A percentile compares a stretch with the other conserved stretches of the same genome.
These are phyloP conservation scores for Furcifer pardalis DNA, from an alignment of 2,797 vertebrate genomes.

Conservation along the genomic window DNA sequence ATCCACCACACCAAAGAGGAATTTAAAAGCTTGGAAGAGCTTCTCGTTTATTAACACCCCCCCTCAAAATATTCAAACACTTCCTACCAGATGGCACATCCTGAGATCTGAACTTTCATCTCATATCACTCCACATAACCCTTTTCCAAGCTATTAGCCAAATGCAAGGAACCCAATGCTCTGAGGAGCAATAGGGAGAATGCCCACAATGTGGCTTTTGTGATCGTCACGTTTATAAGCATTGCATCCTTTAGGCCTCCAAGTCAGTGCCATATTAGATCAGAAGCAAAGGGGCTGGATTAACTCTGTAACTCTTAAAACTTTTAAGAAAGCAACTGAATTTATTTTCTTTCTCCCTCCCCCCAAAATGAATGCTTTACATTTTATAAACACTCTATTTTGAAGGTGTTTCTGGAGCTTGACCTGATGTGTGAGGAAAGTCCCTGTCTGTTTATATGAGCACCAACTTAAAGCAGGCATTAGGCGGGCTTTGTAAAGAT, in stretches of 20 bases:
- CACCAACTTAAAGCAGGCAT: constrained; percentile 31
- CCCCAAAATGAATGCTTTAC: constrained; percentile 25
- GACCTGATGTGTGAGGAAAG: constrained; percentile 40
- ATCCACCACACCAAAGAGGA: background rate
- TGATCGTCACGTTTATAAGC: background rate
- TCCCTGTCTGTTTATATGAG: constrained; percentile 46
- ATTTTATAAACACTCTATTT: constrained; percentile 46
- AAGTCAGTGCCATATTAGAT: constrained; percentile 26
- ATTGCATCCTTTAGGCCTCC: constrained; percentile 23
- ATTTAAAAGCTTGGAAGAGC: background rate
- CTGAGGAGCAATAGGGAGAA: constrained; percentile 15
- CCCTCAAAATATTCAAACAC: background rate
- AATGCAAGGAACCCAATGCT: background rate
- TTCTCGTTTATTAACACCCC: constrained; percentile 1
- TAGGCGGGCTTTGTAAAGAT: constrained; percentile 7
- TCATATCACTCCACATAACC: constrained; percentile 1
- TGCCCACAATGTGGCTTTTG: constrained; percentile 7
- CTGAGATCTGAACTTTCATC: constrained; percentile 21
- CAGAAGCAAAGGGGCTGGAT: background rate
- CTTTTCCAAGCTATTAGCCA: constrained; percentile 11
- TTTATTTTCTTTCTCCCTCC: constrained; percentile 18
- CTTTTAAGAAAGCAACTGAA: constrained; percentile 24
- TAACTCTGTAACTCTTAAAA: background rate
- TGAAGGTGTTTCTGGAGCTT: constrained; percentile 49
- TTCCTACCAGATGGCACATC: constrained; percentile 13